These are phyloP conservation scores for Turdus rufiventris DNA, from an alignment of 2,113 vertebrate species.

Conservation along the genomic window DNA sequence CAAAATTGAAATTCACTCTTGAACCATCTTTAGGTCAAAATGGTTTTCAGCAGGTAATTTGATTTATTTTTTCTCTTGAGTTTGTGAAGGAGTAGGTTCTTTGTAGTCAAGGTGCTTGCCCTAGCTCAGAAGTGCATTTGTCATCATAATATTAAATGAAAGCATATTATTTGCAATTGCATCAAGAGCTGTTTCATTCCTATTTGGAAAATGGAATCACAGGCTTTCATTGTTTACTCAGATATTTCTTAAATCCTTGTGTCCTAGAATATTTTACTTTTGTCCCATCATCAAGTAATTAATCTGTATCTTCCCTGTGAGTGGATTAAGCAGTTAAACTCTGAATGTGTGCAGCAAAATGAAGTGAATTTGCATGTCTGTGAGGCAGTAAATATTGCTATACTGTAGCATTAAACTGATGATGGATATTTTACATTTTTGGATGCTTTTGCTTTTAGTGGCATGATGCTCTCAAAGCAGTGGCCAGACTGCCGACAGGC, in stretches of 20 bases:
- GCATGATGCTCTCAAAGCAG: slow-evolving; percentile 96
- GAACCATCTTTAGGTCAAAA: slow-evolving; percentile 94
- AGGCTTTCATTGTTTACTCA: not conserved
- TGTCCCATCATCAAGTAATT: not conserved
- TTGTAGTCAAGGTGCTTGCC: not conserved
- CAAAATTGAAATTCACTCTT: slow-evolving; percentile 95
- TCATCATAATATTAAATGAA: not conserved
- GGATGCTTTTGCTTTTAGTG: slow-evolving; percentile 77
- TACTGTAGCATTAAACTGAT: not conserved
- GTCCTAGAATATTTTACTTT: not conserved
- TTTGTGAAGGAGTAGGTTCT: not conserved
- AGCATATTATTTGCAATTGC: not conserved
- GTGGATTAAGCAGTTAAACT: not conserved
- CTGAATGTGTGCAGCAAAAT: not conserved
- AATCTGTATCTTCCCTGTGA: not conserved
- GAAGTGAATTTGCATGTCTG: not conserved
- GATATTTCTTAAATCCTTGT: not conserved
- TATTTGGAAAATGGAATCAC: not conserved
- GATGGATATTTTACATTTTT: not conserved
- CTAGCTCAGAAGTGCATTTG: not conserved
- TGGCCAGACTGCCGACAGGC: slow-evolving; percentile 90
- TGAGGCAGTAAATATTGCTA: not conserved
- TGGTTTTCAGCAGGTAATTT: slow-evolving; percentile 95
- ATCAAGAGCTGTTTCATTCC: not conserved
- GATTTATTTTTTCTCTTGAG: not conserved